phyloP scores from a whole-genome alignment of 1,140 invertebrate genomes.

The Polypedilum pembai region DNA sequence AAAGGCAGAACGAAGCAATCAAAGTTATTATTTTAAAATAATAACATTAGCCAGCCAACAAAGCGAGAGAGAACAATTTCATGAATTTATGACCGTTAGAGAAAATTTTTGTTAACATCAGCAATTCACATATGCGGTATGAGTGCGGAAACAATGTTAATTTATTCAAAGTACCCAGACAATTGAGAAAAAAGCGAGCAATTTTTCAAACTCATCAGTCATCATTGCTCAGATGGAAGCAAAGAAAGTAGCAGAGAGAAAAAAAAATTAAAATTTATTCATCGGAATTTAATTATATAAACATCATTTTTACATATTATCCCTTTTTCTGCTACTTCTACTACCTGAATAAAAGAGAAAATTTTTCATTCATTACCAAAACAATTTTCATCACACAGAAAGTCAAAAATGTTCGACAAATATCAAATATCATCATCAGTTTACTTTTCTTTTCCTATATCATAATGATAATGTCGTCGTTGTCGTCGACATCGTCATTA shows the following conservation, averaged over 20 bases:
- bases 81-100: background rate
- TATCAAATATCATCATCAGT: constrained; percentile 14
- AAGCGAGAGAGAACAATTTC: too few species aligned
- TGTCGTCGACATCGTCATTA: too few species aligned
- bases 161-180: background rate
- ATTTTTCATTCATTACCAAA: too few species aligned
- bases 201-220: constrained; percentile 21
- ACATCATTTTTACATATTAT: constrained; percentile 24
- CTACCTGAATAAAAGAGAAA: too few species aligned
- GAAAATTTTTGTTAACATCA: background rate
- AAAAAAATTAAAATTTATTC: too few species aligned
- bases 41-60: background rate
- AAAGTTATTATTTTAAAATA: background rate
- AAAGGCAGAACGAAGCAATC: too few species aligned
- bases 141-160: background rate
- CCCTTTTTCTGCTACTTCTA: constrained; percentile 4
- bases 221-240: background rate
- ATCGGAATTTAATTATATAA: constrained; percentile 26
- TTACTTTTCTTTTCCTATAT: background rate
- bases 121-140: background rate
- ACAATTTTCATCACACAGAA: background rate
- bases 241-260: too few species aligned
- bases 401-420: constrained; percentile 21
- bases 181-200: background rate
- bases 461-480: too few species aligned